Percentiles rank a stretch among this genome's conserved stretches.
Evolutionary conservation across 2,797 vertebrate species (phyloP).

Genomic region (Labroides dimidiatus): DNA sequence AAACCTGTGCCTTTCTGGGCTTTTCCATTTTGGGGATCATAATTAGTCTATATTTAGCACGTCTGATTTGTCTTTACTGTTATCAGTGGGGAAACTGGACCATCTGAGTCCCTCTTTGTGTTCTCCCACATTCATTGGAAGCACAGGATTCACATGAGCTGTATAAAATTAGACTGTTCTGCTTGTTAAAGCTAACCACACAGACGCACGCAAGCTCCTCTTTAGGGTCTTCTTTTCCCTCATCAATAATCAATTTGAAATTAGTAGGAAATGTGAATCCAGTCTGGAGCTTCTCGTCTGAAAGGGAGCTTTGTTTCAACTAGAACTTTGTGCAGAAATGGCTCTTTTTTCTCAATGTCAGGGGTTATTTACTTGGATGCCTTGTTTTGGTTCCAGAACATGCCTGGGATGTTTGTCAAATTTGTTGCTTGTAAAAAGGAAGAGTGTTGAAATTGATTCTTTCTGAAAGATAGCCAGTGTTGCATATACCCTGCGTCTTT

Average conservation of each 20-base stretch:
- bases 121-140: constrained; percentile 51
- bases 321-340: constrained; percentile 61
- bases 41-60: constrained; percentile 21
- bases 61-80: constrained; percentile 21
- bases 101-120: background rate
- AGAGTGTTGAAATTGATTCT: constrained; percentile 26
- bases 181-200: constrained; percentile 46
- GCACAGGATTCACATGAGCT: constrained; percentile 54
- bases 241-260: constrained; percentile 69
- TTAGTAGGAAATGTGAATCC: constrained; percentile 38
- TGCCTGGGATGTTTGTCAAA: constrained; percentile 48
- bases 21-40: constrained; percentile 4
- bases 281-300: constrained; percentile 33
- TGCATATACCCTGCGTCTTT: constrained; percentile 16
- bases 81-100: constrained; percentile 3
- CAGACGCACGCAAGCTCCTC: constrained; percentile 37
- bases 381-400: constrained; percentile 48
- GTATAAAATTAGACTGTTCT: constrained; percentile 56
- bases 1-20: background rate
- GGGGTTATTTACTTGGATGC: constrained; percentile 58
- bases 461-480: constrained; percentile 36
- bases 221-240: constrained; percentile 33
- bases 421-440: constrained; percentile 36
- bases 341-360: constrained; percentile 52
- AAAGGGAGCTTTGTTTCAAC: constrained; percentile 71